Conservation (phyloP, 2,888 invertebrate species). For the Gari tellinella region DNA sequence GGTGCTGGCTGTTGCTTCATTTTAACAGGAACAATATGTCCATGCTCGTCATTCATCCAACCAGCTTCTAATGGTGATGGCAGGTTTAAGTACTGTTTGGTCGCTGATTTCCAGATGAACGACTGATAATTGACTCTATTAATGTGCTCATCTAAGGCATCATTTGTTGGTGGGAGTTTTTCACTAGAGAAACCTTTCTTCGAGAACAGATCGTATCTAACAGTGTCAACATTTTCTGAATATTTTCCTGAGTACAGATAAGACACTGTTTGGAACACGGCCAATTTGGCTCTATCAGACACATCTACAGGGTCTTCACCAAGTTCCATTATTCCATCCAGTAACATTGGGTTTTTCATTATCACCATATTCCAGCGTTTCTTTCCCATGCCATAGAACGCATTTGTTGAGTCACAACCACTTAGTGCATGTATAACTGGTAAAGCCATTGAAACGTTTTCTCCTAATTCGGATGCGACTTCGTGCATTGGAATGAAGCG, state of each 20-base stretch:
- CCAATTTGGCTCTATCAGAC: no score
- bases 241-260: constrained; percentile 4
- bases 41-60: constrained; percentile 9
- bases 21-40: constrained; percentile 1
- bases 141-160: constrained; percentile 9
- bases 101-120: constrained; percentile 13
- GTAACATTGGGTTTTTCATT: constrained; percentile 1
- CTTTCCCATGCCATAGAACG: background rate
- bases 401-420: constrained; percentile 7
- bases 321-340: constrained; percentile 12
- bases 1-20: no score
- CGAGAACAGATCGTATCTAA: constrained; percentile 13
- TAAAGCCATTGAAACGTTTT: background rate
- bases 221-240: background rate
- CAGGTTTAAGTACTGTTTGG: no score
- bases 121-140: constrained; percentile 10
- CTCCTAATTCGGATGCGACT: constrained; percentile 10
- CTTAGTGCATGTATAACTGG: constrained; percentile 7
- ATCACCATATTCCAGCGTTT: background rate
- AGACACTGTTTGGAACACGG: no score
- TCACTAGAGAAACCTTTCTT: constrained; percentile 18
- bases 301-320: constrained; percentile 7
- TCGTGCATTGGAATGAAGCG: constrained; percentile 16
- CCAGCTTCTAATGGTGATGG: constrained; percentile 3
- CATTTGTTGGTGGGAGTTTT: constrained; percentile 18